Conservation (phyloP, 2,113 vertebrate species). For the Ardeotis arabs region DNA sequence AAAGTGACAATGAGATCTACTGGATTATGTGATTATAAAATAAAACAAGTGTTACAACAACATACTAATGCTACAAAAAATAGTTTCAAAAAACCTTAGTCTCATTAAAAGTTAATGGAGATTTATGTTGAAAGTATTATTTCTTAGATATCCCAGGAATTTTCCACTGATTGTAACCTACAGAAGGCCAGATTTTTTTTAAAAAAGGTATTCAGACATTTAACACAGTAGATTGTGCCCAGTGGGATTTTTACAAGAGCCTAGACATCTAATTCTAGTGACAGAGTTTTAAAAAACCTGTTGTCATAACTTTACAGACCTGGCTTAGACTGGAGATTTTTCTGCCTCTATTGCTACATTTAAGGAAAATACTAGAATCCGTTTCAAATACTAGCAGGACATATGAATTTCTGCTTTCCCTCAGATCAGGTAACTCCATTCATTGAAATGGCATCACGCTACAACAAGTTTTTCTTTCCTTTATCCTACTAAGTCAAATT, state of each 20-base stretch:
- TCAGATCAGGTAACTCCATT: neutral
- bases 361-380: neutral
- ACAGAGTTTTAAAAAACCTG: neutral
- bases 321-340: neutral
- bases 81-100: accelerated
- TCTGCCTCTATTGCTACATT: neutral
- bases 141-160: neutral
- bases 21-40: neutral
- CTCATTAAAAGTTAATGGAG: neutral
- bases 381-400: neutral
- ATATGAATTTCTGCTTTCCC: neutral
- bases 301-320: neutral
- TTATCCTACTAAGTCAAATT: neutral
- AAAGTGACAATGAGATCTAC: neutral
- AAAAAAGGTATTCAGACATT: neutral
- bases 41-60: neutral
- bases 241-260: neutral
- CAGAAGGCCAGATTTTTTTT: neutral
- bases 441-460: neutral
- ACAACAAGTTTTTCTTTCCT: neutral
- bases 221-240: neutral
- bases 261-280: neutral
- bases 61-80: neutral
- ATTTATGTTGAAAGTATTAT: neutral
- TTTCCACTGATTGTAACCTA: neutral